A percentile compares a stretch with the other conserved stretches of the same genome.
Conservation (phyloP, 1,140 invertebrate species). For the Leptestheria dahalacensis region DNA sequence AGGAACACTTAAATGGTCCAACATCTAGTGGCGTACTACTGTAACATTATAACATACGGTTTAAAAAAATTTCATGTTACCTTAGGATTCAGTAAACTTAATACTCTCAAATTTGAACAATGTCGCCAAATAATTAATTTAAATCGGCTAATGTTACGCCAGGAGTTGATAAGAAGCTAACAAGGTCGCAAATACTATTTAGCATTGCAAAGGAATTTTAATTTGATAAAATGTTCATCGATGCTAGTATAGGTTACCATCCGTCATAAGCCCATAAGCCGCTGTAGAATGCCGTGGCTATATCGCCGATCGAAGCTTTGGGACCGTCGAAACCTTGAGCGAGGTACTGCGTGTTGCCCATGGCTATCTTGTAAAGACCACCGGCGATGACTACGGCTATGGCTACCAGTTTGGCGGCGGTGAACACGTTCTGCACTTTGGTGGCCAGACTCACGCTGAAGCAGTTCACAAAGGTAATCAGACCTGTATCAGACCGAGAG, state of each 20-base stretch:
- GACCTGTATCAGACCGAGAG: constrained; percentile 38
- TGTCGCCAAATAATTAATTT: too few species aligned
- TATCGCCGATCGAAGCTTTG: constrained; percentile 46
- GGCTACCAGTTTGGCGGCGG: constrained; percentile 72
- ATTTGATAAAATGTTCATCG: too few species aligned
- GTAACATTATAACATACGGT: too few species aligned
- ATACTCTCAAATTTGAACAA: too few species aligned
- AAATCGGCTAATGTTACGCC: too few species aligned
- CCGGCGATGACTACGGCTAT: constrained; percentile 70
- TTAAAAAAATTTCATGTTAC: too few species aligned
- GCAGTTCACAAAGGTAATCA: constrained; percentile 81
- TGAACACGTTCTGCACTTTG: constrained; percentile 80
- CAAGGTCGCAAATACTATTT: too few species aligned
- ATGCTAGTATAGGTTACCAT: constrained; percentile 17
- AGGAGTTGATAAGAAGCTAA: too few species aligned
- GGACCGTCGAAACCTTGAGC: constrained; percentile 32
- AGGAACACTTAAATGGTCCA: too few species aligned
- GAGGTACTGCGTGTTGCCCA: constrained; percentile 44
- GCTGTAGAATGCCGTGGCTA: constrained; percentile 82
- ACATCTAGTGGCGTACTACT: too few species aligned
- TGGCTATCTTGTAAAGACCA: constrained; percentile 64
- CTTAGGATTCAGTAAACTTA: too few species aligned
- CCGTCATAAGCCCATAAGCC: constrained; percentile 52
- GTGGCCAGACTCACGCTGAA: constrained; percentile 86
- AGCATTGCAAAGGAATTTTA: too few species aligned